A percentile compares a stretch with the other conserved stretches of the same genome.
Evolutionary conservation across 1,140 invertebrate species (phyloP).

Genomic region (Aphaenogaster floridana): DNA sequence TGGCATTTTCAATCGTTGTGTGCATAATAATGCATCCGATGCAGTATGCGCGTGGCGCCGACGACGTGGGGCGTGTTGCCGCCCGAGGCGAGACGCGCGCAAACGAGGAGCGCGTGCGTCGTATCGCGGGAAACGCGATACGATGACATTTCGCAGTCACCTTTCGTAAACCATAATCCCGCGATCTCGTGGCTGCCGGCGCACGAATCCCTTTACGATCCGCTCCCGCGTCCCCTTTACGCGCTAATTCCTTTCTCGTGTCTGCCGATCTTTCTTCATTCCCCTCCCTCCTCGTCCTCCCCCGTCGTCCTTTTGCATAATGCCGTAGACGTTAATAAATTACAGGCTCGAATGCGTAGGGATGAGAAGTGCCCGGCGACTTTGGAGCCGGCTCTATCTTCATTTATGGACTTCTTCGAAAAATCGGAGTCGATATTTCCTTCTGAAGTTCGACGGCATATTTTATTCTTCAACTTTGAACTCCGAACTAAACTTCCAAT

Average conservation of each 20-base stretch:
- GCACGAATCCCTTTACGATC: conserved; percentile 70
- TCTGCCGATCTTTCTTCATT: conserved; percentile 10
- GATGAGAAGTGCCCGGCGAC: neutral
- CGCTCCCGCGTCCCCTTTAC: conserved; percentile 38
- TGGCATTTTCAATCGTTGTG: conserved; percentile 60
- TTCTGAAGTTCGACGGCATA: neutral
- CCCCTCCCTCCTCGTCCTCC: neutral
- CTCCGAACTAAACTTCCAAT: neutral
- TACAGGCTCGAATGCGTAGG: neutral
- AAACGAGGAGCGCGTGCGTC: conserved; percentile 5
- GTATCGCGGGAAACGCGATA: conserved; percentile 63
- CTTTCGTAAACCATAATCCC: conserved; percentile 78
- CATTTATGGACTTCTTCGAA: neutral
- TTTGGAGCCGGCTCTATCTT: neutral
- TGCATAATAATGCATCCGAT: conserved; percentile 32
- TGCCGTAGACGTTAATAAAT: conserved; percentile 33
- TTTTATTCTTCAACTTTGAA: neutral
- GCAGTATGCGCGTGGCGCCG: neutral
- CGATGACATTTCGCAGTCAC: conserved; percentile 72
- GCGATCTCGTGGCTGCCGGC: conserved; percentile 67
- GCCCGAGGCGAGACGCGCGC: conserved; percentile 29
- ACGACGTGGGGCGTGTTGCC: conserved; percentile 13
- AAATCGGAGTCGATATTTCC: neutral
- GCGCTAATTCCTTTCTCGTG: conserved; percentile 11
- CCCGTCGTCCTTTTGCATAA: neutral